phyloP scores from a whole-genome alignment of 2,113 vertebrate species.

The Origma solitaria region DNA sequence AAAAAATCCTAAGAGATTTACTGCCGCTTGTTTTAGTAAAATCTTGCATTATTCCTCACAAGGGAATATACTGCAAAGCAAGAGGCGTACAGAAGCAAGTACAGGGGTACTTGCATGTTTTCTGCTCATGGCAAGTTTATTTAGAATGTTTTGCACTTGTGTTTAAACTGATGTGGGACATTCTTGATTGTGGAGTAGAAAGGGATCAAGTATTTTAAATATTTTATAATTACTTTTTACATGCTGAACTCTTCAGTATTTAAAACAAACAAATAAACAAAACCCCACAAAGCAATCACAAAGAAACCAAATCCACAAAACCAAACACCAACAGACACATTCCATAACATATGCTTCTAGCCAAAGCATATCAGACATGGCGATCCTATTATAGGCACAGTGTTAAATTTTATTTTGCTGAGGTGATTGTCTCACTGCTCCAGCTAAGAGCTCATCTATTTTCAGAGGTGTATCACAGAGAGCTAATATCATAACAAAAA shows the following conservation, averaged over 20 bases:
- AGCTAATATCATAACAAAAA: neutral
- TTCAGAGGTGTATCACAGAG: neutral
- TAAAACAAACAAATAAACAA: neutral
- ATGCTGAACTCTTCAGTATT: neutral
- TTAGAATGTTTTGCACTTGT: neutral
- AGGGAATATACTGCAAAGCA: neutral
- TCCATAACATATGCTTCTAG: neutral
- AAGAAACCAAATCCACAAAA: neutral
- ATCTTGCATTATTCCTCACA: neutral
- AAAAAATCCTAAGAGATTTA: neutral
- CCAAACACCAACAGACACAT: neutral
- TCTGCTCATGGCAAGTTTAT: rapidly evolving
- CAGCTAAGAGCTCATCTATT: neutral
- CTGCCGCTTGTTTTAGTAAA: neutral
- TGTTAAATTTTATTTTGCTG: neutral
- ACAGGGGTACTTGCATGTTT: neutral
- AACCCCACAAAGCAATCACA: neutral
- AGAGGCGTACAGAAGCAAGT: neutral
- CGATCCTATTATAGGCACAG: neutral
- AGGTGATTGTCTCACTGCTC: neutral
- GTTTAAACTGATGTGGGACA: rapidly evolving
- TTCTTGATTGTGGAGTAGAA: neutral
- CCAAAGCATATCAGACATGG: neutral
- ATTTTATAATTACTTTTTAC: neutral
- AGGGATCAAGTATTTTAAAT: neutral